A percentile compares a stretch with the other conserved stretches of the same genome.
phyloP scores from a whole-genome alignment of 2,113 vertebrate genomes.

The Sinocyclocheilus anshuiensis region DNA sequence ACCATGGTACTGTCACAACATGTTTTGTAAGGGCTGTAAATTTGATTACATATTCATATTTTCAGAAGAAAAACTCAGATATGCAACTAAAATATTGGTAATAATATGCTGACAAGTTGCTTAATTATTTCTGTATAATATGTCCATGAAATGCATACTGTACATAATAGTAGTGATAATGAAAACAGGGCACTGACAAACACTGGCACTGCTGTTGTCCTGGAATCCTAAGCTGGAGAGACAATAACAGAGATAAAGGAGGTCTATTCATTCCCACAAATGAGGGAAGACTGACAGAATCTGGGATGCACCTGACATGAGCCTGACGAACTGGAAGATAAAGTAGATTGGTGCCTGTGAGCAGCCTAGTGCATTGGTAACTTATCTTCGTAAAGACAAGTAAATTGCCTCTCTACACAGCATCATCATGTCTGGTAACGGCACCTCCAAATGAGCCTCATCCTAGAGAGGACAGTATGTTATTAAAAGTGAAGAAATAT shows the following conservation, averaged over 20 bases:
- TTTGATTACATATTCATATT: not conserved
- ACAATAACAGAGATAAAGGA: conserved; percentile 42
- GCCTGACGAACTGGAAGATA: conserved; percentile 28
- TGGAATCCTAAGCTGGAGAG: conserved; percentile 13
- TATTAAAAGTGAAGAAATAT: conserved; percentile 29
- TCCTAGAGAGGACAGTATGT: not conserved
- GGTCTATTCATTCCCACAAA: conserved; percentile 37
- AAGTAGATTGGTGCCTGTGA: conserved; percentile 23
- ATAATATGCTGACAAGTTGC: no score
- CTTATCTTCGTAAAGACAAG: conserved; percentile 17
- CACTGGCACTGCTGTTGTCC: conserved; percentile 16
- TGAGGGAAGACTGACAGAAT: conserved; percentile 43
- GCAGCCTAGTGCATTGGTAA: conserved; percentile 1
- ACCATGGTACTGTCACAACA: not conserved
- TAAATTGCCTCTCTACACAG: conserved; percentile 34
- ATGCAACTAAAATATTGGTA: no score
- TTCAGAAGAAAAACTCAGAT: not conserved
- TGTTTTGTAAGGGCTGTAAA: not conserved
- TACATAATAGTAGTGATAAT: conserved; percentile 8
- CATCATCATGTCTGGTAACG: conserved; percentile 2
- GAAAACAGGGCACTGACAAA: conserved; percentile 42
- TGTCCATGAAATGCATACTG: not conserved
- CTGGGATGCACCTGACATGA: conserved; percentile 15
- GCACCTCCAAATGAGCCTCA: conserved; percentile 9
- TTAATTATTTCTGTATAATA: not conserved